Evolutionary conservation across 2,797 vertebrate species (phyloP).

Genomic region (Pipistrellus pygmaeus): DNA sequence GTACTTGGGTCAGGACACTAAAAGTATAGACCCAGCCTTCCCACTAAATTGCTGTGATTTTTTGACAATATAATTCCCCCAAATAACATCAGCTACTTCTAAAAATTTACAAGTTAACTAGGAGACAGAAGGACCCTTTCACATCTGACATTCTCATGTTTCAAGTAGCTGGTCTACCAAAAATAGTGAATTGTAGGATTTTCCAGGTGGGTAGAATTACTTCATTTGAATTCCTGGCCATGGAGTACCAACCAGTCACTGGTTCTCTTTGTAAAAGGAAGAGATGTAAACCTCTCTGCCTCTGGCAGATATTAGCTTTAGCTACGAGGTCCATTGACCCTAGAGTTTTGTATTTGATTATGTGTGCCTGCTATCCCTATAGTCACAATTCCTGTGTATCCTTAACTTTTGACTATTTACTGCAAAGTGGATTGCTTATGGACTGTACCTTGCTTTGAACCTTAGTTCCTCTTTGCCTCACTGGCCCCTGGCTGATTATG

Average conservation of each 20-base stretch:
- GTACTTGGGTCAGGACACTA: not conserved
- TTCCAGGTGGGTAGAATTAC: not conserved
- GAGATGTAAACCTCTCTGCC: not conserved
- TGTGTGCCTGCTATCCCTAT: not conserved
- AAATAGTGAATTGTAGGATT: not conserved
- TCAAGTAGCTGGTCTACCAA: not conserved
- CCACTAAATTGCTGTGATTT: not conserved
- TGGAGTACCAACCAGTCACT: not conserved
- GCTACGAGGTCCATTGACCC: not conserved
- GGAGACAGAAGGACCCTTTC: not conserved
- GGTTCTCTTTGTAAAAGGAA: constrained; percentile 36
- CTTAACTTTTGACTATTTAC: constrained; percentile 52
- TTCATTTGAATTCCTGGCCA: not conserved
- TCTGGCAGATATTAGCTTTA: not conserved
- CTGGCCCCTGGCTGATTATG: constrained; percentile 51
- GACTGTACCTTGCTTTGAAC: constrained; percentile 60
- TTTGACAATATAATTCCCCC: not conserved
- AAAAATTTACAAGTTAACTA: constrained; percentile 4
- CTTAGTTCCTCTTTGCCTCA: constrained; percentile 45
- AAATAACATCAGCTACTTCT: not conserved
- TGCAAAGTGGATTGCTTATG: constrained; percentile 35
- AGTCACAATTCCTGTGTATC: constrained; percentile 30
- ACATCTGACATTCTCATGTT: not conserved
- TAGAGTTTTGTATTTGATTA: constrained; percentile 47
- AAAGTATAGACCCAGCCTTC: not conserved